Evolutionary conservation across 2,113 vertebrate species (phyloP), one percentile per base, ranked within the genome.

Genomic region (Heterotilapia buettikoferi): DNA sequence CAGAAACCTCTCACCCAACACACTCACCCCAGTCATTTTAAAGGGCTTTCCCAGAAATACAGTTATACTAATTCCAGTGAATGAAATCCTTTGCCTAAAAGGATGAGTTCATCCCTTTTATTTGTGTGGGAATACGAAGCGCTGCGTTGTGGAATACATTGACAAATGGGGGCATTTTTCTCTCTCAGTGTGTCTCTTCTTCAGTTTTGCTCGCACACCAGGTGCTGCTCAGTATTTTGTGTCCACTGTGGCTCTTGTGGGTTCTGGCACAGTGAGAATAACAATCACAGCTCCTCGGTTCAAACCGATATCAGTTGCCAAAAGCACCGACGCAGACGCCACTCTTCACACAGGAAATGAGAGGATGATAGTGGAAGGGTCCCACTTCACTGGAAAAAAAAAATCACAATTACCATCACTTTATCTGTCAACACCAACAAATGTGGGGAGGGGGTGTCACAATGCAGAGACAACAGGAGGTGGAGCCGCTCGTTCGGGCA

Each of bases 151-250:
- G 54, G 33, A 40, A 79, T 83, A 31, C 21, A 56, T 31, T 9
- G n/a, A 79, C 71, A 78, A 84, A 80, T 66, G 87, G 47, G 80
- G 82, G 61, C 6, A 10, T 82, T 68, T 85, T 52, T 54, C 24
- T 76, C 19, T 68, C 31, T 89, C 50, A 19, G 40, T 81, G 54
- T 54, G 54, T 52, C 19, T 63, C 47, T 88, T 68, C 59, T 33
- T 76, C 79, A 10, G 88, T 86, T 82, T 73, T 82, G 91, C 89
- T 91, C 79, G 45, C 87, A 90, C 90, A 88, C 92, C 96, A 95
- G 95, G 95, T 94, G 96, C 90, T 88, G 89, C 89, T 88, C 82
- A 21, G 88, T 92, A 73, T 95, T 94, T 94, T 81, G 84, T 80
- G 90, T 90, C 91, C 87, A 73, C 80, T 26, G 36, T 19, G 80